Evolutionary conservation across 2,797 vertebrate species (phyloP), one percentile per base, ranked within the genome.

Genomic region (Oreonectes daqikongensis): DNA sequence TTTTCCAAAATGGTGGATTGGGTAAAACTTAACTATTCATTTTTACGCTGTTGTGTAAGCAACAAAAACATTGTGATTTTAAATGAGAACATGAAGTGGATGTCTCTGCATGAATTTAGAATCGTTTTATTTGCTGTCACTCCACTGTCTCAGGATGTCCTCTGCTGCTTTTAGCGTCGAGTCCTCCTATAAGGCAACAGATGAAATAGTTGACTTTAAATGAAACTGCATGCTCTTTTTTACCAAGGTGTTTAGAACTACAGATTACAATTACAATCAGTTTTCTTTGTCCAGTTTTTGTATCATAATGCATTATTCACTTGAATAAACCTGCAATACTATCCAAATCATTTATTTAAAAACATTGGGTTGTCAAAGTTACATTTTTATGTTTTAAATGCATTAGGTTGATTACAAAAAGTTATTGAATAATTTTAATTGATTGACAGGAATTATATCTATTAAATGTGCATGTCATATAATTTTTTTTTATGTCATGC

Each of bases 121-220:
- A 12, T 42, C 8, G 17, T 52, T 42, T 88, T 68, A 90, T 55
- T 88, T 80, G 69, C 26, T 66, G 1, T 82, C 32, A 73, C 87
- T 93, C 95, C 94, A 98, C 55, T 92, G 90, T 79, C 81, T 93
- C 80, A 99, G 18, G 79, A 95, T 96, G 22, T 94, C 81, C 2
- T 89, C 94, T 48, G 95, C 95, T 73, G 95, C 94, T 26, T 92
- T 86, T 80, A 99, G 86, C 0, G 97, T 99, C 2, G 94, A 85
- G 40, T 98, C 94, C 80, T 96, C 94, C 97, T 99, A 85, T 86
- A 85, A 42, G 68, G 50, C 69, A 63, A 1, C 4, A 55, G 10
- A 76, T 1, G 59, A 15, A 48, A 44, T 44, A 17, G 15, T 15
- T 5, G 3, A 15, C 4, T 73, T 15, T 1, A 53, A 44, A 26